These are phyloP conservation scores for Molossus molossus DNA, from an alignment of 2,797 vertebrate genomes.

Conservation along the genomic window DNA sequence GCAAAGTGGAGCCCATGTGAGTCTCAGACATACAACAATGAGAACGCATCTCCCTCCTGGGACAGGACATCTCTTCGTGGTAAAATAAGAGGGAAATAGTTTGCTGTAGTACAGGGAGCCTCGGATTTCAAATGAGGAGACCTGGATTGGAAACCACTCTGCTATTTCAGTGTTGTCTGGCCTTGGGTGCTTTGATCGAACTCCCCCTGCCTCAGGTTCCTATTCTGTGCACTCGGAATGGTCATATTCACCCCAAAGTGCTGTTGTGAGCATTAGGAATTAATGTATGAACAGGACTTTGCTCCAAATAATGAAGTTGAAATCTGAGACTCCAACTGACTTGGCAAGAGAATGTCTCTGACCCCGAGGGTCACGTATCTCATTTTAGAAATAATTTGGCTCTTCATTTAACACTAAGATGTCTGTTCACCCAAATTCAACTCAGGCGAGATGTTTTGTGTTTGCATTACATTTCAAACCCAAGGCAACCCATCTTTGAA, in stretches of 20 bases:
- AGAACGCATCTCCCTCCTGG: not conserved
- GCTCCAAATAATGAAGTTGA: not conserved
- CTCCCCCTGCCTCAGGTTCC: not conserved
- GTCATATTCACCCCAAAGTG: not conserved
- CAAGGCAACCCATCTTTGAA: not conserved
- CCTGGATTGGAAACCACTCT: not conserved
- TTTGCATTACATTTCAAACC: not conserved
- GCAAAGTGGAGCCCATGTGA: not conserved
- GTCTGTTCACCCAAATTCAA: conserved; percentile 14
- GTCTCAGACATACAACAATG: not conserved
- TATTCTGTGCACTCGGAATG: not conserved
- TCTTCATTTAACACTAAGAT: not conserved
- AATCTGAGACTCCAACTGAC: not conserved
- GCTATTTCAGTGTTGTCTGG: not conserved
- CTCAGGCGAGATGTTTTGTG: not conserved
- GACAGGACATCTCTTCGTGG: accelerated
- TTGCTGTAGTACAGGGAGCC: not conserved
- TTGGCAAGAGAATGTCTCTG: not conserved
- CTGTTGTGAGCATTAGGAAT: not conserved
- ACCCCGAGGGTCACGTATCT: not conserved
- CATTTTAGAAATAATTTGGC: not conserved
- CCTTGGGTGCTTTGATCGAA: not conserved
- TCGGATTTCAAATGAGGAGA: not conserved
- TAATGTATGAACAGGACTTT: not conserved
- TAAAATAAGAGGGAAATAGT: not conserved